Conservation (phyloP, 2,113 vertebrate genomes). For the Anguilla rostrata region DNA sequence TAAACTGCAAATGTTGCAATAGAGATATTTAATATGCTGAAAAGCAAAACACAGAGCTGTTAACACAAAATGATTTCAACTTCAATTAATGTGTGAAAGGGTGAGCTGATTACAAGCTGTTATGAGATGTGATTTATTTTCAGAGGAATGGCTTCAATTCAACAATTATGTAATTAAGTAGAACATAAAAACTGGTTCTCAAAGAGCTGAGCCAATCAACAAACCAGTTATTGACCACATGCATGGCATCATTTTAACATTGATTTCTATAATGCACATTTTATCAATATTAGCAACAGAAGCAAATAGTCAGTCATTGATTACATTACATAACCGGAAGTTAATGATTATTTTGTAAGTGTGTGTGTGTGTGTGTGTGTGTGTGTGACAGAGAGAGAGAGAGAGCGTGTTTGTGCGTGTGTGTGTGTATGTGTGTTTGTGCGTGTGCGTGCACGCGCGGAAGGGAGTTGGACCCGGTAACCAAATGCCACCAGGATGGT, state of each 20-base stretch:
- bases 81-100: background rate
- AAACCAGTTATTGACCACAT: no score
- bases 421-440: no score
- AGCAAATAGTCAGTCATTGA: background rate
- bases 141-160: no score
- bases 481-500: background rate
- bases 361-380: background rate
- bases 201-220: no score
- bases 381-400: no score
- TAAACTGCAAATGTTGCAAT: no score
- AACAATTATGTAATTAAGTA: no score
- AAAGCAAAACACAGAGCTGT: background rate
- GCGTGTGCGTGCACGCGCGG: background rate
- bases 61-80: background rate
- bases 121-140: no score
- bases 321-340: background rate
- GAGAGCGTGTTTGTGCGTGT: no score
- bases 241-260: background rate
- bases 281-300: background rate
- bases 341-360: background rate
- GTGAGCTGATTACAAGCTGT: no score
- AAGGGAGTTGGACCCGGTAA: background rate
- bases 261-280: background rate
- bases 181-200: no score
- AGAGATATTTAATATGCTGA: no score